Conservation (phyloP, 2,113 vertebrate species). For the Lonchura striata region DNA sequence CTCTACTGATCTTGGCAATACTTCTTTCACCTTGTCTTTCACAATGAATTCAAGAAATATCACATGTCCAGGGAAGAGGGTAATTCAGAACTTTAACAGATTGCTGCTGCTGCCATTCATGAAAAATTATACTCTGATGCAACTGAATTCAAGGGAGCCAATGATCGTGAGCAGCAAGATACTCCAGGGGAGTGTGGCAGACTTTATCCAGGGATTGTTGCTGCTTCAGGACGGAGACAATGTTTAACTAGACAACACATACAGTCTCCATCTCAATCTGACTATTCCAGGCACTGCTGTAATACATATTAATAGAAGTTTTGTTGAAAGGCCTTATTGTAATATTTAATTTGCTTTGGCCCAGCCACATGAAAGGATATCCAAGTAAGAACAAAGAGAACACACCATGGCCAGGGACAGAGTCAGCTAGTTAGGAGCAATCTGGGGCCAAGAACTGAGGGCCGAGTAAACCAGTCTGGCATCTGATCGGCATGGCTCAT, state of each 20-base stretch:
- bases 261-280: not conserved
- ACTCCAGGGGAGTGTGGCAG: not conserved
- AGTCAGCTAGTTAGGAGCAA: not conserved
- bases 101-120: not conserved
- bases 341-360: constrained; percentile 37
- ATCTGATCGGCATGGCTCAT: not conserved
- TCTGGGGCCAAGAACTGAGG: not conserved
- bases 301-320: constrained; percentile 47
- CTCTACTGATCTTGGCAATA: not conserved
- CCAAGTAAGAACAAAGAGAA: constrained; percentile 35
- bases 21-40: not conserved
- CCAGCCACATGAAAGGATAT: not conserved
- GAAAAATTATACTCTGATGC: not conserved
- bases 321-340: constrained; percentile 52
- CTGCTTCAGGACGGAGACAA: not conserved
- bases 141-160: not conserved
- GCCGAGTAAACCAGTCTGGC: not conserved
- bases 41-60: not conserved
- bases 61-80: not conserved
- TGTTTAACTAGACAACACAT: not conserved
- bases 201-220: not conserved
- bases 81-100: not conserved
- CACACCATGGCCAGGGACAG: not conserved
- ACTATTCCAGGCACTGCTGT: not conserved
- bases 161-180: not conserved